Base-by-base conservation (phyloP, 1,140 invertebrate species). In the Ceratosolen solmsi region DNA sequence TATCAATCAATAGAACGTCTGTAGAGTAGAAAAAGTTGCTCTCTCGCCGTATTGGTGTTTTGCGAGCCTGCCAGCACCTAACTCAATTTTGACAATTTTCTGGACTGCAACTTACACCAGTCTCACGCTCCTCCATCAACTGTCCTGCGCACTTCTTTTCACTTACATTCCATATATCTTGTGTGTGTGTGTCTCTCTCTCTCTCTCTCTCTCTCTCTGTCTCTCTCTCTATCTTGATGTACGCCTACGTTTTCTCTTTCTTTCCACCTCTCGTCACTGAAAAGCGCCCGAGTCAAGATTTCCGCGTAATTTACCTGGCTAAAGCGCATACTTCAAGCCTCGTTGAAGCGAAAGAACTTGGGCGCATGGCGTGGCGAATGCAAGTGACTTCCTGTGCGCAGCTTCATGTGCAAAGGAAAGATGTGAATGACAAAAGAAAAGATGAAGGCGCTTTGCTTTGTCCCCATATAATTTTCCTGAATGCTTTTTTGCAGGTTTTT, bases 21-120 rank as follows among this genome's bases (percentile, higher is more conserved):
- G 17, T 11, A 15, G 51, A 46, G 5, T 46, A 13, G 13, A 46
- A 46, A 46, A 46, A 46, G 41, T 46, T 13, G 51, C 9, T 22
- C 20, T 54, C 51, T 15, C 9, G 51, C 20, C 51, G 51, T 22
- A 15, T 3, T 15, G 11, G 11, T 54, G 20, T 15, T 54, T 54
- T 54, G 51, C 51, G 20, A 65, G 30, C 33, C 17, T n/a, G 17
- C 11, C 33, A 65, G 17, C 30, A 65, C 15, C 63, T 4, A 36
- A 65, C 25, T 70, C 76, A 79, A 79, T 70, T 79, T 79, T 51
- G 20, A 68, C 46, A 79, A 70, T 79, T 79, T 70, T 70, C 60
- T 25, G 30, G 46, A 70, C 54, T 60, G 25, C 60, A 79, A 68
- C 76, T 36, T 38, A 70, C 11, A 17, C 25, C 54, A 27, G 25